Percentiles rank a stretch among this genome's conserved stretches.
phyloP scores from a whole-genome alignment of 2,113 vertebrate species.

The Callocephalon fimbriatum region DNA sequence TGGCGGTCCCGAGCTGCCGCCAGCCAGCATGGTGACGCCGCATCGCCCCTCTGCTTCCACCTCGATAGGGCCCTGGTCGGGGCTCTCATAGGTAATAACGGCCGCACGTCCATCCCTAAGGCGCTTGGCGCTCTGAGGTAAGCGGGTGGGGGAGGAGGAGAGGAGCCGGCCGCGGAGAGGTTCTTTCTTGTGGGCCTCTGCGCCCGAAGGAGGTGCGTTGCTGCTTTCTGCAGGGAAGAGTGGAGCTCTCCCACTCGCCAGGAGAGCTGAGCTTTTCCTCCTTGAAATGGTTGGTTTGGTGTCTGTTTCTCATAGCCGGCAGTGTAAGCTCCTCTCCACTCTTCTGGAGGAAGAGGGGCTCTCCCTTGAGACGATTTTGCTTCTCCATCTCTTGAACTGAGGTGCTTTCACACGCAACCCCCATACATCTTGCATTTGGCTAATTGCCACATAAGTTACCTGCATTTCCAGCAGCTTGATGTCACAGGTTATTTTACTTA shows the following conservation, averaged over 20 bases:
- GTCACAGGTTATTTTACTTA: neutral
- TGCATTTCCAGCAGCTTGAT: accelerated
- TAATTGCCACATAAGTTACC: neutral
- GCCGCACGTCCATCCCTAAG: accelerated
- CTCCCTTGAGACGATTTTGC: neutral
- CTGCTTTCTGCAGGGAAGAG: neutral
- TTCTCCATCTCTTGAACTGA: neutral
- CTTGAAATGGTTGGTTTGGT: accelerated
- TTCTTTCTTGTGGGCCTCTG: accelerated
- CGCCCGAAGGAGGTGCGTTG: accelerated
- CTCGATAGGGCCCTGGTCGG: constrained; percentile 80
- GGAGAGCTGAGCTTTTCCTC: neutral
- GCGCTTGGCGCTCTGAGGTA: neutral
- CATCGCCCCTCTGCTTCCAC: constrained; percentile 67
- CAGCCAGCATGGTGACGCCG: neutral
- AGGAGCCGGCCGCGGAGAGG: accelerated
- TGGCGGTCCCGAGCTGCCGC: neutral
- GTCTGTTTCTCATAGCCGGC: neutral
- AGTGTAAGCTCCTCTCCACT: neutral
- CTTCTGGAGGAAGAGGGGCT: accelerated
- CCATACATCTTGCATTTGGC: accelerated
- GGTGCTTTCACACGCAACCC: accelerated
- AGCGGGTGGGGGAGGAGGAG: neutral
- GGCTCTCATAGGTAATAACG: constrained; percentile 81
- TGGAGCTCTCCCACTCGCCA: accelerated